Evolutionary conservation across 2,113 vertebrate species (phyloP).

Genomic region (Clarias batrachus): DNA sequence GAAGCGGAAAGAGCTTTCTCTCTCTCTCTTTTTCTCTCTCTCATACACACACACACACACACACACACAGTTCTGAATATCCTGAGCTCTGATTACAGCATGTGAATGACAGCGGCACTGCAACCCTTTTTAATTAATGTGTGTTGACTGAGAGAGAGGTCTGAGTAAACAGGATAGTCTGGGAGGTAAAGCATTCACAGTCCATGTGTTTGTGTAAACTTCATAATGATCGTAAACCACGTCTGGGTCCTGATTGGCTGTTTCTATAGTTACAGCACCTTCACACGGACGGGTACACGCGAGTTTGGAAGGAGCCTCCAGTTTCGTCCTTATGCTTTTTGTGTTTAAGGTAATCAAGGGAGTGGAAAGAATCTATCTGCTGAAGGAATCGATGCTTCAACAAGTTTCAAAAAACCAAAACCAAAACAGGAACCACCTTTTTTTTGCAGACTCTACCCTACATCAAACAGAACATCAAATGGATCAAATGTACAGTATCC

Average conservation of each 20-base stretch:
- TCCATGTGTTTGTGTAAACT: neutral
- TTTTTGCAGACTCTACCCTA: neutral
- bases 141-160: neutral
- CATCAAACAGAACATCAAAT: neutral
- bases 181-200: neutral
- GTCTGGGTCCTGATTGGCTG: neutral
- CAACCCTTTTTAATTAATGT: neutral
- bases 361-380: neutral
- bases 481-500: neutral
- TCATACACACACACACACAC: neutral
- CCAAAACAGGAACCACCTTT: neutral
- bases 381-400: neutral
- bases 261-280: neutral
- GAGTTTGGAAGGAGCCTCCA: neutral
- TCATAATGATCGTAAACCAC: neutral
- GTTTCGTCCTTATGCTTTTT: neutral
- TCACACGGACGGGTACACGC: neutral
- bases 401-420: neutral
- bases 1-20: conserved; percentile 2
- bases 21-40: neutral
- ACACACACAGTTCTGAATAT: neutral
- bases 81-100: neutral
- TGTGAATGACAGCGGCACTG: neutral
- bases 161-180: neutral
- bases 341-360: neutral